Evolutionary conservation across 2,113 vertebrate genomes (phyloP).

Genomic region (Tringa solitaria): DNA sequence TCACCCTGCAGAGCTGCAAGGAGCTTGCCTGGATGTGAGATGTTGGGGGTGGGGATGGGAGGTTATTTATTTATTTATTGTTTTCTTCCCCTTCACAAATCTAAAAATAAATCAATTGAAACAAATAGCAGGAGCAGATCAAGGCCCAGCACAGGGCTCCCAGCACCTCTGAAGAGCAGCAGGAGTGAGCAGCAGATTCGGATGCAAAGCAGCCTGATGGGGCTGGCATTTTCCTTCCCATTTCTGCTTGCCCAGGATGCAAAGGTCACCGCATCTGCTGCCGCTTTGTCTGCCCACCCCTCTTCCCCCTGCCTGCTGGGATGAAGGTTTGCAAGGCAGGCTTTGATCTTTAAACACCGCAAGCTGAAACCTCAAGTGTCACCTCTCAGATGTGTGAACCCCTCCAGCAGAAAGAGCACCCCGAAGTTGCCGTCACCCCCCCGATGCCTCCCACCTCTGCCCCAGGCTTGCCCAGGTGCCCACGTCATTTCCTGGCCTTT

Average conservation of each 20-base stretch:
- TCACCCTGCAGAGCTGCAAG: background rate
- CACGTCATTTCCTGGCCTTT: background rate
- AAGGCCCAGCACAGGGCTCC: background rate
- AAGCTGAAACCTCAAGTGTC: background rate
- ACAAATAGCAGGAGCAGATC: background rate
- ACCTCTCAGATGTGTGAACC: background rate
- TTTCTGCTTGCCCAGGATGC: background rate
- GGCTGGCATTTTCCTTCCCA: constrained; percentile 5
- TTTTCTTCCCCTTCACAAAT: background rate
- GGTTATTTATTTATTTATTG: background rate
- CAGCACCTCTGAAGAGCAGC: background rate
- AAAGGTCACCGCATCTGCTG: background rate
- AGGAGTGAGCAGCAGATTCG: background rate
- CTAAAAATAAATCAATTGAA: background rate
- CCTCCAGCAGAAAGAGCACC: background rate
- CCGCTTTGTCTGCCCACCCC: background rate
- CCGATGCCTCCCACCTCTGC: background rate
- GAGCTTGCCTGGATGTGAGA: background rate
- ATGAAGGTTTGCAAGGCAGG: background rate
- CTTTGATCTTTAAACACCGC: background rate
- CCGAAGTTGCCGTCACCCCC: background rate
- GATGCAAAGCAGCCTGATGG: background rate
- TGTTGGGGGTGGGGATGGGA: background rate
- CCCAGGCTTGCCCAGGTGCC: background rate
- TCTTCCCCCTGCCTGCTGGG: background rate